Percentiles rank a stretch among this genome's conserved stretches.
Evolutionary conservation across 2,113 vertebrate species (phyloP).

Genomic region (Muntiacus reevesi): DNA sequence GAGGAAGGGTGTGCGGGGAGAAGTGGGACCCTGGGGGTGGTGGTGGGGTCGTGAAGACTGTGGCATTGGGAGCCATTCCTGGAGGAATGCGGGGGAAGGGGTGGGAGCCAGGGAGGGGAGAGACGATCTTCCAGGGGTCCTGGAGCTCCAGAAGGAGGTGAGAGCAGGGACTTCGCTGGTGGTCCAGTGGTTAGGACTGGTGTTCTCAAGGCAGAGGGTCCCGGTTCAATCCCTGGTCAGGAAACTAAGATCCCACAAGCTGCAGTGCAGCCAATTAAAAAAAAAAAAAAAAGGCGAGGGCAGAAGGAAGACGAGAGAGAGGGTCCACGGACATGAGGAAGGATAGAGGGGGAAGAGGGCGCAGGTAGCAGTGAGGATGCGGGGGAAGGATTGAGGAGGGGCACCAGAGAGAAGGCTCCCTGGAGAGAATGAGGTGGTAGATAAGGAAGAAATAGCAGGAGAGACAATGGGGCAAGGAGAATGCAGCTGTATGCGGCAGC

Average conservation of each 20-base stretch:
- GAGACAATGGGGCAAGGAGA: background rate
- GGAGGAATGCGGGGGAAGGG: background rate
- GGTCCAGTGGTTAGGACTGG: background rate
- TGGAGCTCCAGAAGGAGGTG: background rate
- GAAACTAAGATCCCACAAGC: background rate
- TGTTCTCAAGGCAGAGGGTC: background rate
- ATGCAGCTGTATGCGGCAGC: background rate
- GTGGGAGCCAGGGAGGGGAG: background rate
- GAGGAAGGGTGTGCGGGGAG: background rate
- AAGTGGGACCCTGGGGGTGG: background rate
- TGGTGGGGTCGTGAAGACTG: accelerated
- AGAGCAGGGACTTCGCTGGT: background rate
- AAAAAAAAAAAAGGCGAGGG: background rate
- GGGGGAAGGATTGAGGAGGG: background rate
- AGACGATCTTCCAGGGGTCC: background rate
- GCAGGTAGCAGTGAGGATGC: background rate
- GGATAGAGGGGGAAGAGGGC: background rate
- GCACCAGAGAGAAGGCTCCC: constrained; percentile 51
- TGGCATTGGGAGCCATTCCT: background rate
- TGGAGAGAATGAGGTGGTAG: background rate
- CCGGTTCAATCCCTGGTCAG: background rate
- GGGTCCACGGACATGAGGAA: background rate
- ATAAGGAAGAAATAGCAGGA: background rate
- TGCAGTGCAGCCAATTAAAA: background rate
- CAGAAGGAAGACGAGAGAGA: background rate